A percentile compares a stretch with the other conserved stretches of the same genome.
phyloP scores from a whole-genome alignment of 2,888 invertebrate genomes.

The Drosophila tripunctata region DNA sequence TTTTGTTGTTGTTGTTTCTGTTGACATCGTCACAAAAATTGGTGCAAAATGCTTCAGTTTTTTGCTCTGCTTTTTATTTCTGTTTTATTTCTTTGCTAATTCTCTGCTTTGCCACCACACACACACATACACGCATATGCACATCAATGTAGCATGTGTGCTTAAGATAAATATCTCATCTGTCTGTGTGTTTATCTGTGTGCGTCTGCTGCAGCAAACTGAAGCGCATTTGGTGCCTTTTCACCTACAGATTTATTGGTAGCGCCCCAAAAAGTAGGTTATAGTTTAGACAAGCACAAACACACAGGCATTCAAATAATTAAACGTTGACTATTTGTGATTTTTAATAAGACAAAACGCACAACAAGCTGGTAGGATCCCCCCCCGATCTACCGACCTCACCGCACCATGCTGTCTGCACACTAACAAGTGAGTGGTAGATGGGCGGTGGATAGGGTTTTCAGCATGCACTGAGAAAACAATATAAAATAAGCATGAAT shows the following conservation, averaged over 20 bases:
- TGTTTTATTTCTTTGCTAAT: conserved; percentile 9
- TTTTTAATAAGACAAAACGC: conserved; percentile 70
- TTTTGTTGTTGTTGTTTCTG: conserved; percentile 47
- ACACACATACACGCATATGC: conserved; percentile 3
- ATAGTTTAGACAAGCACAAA: conserved; percentile 26
- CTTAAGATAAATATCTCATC: conserved; percentile 49
- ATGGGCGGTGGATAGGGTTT: neutral
- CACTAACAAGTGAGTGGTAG: conserved; percentile 3
- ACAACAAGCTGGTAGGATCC: conserved; percentile 4
- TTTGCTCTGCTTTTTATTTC: neutral
- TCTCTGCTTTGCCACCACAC: neutral
- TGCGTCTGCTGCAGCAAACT: conserved; percentile 8
- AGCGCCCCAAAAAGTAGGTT: conserved; percentile 54
- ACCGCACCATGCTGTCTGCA: too few species aligned
- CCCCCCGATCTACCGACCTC: neutral
- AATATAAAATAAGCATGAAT: conserved; percentile 82
- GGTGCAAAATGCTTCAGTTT: conserved; percentile 74
- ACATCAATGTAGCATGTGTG: conserved; percentile 42
- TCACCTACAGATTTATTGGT: conserved; percentile 59
- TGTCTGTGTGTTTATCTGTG: conserved; percentile 11
- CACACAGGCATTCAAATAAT: conserved; percentile 36
- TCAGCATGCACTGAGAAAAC: conserved; percentile 63
- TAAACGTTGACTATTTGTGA: conserved; percentile 77
- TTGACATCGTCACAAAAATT: conserved; percentile 78
- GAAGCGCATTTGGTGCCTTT: conserved; percentile 24